These are phyloP conservation scores for Blastobasis adustella DNA, from an alignment of 2,888 invertebrate genomes.

Conservation along the genomic window DNA sequence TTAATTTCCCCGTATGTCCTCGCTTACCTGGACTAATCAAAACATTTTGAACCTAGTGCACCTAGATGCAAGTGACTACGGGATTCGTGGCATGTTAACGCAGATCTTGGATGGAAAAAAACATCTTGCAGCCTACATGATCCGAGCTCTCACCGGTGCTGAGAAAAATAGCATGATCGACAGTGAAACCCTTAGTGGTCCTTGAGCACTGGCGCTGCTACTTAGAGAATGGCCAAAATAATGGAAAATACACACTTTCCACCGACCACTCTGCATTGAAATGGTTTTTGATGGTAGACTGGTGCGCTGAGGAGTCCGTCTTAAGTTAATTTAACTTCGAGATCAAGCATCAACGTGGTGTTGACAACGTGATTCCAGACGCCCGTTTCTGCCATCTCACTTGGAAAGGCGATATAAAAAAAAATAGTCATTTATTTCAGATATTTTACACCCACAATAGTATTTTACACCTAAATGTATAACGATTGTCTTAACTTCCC, in stretches of 20 bases:
- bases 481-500: conserved; percentile 11
- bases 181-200: conserved; percentile 21
- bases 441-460: neutral
- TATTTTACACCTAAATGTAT: conserved; percentile 6
- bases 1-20: conserved; percentile 7
- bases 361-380: conserved; percentile 20
- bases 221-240: neutral
- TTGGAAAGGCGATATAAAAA: neutral
- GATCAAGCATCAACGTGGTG: conserved; percentile 18
- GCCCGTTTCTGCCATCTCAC: conserved; percentile 3
- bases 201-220: conserved; percentile 10
- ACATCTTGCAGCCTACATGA: conserved; percentile 12
- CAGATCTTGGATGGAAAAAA: conserved; percentile 17
- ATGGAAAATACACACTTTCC: neutral
- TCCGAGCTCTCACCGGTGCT: neutral
- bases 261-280: neutral
- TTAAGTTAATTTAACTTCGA: conserved; percentile 19
- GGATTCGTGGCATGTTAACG: conserved; percentile 13
- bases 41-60: conserved; percentile 9
- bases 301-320: conserved; percentile 21
- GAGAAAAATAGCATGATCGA: conserved; percentile 23
- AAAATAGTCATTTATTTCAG: neutral
- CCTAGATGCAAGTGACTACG: neutral
- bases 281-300: conserved; percentile 16
- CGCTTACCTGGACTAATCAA: conserved; percentile 16